A percentile compares a stretch with the other conserved stretches of the same genome.
Conservation (phyloP, 2,888 invertebrate genomes). For the Nephrocerus scutellatus region DNA sequence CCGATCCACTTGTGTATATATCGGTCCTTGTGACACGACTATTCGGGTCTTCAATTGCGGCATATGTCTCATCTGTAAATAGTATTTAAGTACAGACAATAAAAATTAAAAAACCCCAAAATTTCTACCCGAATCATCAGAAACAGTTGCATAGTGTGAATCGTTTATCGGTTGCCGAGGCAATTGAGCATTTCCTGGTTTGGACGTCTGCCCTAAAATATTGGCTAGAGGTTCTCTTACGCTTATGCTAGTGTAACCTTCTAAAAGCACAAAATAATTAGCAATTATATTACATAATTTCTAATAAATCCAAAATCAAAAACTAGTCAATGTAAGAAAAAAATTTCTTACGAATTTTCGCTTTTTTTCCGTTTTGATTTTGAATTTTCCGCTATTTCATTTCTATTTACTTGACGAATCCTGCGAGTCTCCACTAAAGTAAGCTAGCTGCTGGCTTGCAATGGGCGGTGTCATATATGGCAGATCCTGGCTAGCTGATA, state of each 20-base stretch:
- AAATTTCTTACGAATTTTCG: neutral
- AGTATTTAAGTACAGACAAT: neutral
- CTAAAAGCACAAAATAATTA: constrained; percentile 46
- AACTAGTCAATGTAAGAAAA: too few relatives aligned
- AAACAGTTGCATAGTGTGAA: constrained; percentile 82
- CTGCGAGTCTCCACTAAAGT: constrained; percentile 87
- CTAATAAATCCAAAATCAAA: neutral
- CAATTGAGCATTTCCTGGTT: constrained; percentile 45
- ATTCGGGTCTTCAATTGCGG: constrained; percentile 74
- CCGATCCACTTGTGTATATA: constrained; percentile 70
- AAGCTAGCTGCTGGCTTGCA: constrained; percentile 54
- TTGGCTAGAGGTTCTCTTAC: constrained; percentile 81
- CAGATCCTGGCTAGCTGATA: constrained; percentile 80
- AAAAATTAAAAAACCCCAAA: neutral
- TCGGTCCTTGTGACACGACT: constrained; percentile 50
- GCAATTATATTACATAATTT: neutral
- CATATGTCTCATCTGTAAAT: constrained; percentile 75
- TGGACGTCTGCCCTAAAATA: constrained; percentile 59
- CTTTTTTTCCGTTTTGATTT: neutral
- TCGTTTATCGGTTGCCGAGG: constrained; percentile 49
- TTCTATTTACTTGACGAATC: constrained; percentile 74
- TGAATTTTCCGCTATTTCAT: too few relatives aligned
- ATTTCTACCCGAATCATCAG: constrained; percentile 74
- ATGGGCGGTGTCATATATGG: constrained; percentile 85
- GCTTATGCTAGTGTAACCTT: constrained; percentile 87